Evolutionary conservation across 2,888 invertebrate genomes (phyloP).

Genomic region (Invenusta paracnida): DNA sequence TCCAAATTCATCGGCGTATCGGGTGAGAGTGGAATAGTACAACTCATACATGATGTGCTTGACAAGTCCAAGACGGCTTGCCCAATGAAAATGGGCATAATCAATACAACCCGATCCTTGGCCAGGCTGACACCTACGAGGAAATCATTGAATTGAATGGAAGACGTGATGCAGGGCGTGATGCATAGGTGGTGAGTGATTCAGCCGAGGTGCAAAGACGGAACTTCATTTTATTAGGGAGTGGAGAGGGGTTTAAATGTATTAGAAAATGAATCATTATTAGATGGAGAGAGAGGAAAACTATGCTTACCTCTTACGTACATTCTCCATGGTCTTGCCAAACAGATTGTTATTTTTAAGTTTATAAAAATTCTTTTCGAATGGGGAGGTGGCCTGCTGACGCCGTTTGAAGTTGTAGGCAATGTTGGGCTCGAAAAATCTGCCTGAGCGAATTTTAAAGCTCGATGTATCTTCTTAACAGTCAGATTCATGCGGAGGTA

Average conservation of each 20-base stretch:
- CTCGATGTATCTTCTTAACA: constrained; percentile 50
- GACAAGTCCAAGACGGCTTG: background rate
- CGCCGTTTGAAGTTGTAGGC: constrained; percentile 50
- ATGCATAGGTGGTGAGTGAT: background rate
- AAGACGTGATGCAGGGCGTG: background rate
- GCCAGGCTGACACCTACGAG: background rate
- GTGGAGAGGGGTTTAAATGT: background rate
- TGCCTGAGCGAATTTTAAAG: constrained; percentile 51
- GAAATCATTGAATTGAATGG: background rate
- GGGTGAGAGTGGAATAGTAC: background rate
- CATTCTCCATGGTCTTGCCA: constrained; percentile 61
- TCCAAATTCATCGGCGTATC: background rate
- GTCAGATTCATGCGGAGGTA: constrained; percentile 48
- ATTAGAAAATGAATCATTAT: background rate
- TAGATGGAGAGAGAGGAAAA: constrained; percentile 33
- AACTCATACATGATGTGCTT: background rate
- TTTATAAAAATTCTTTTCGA: constrained; percentile 56
- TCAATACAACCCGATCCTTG: background rate
- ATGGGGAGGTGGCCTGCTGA: constrained; percentile 51
- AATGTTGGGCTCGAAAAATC: constrained; percentile 56
- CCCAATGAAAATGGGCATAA: background rate
- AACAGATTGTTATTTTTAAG: constrained; percentile 57
- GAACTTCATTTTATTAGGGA: background rate
- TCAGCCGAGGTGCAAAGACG: background rate
- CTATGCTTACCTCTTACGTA: too few relatives aligned